Conservation (phyloP, 1,140 invertebrate genomes). For the Anastrepha obliqua region DNA sequence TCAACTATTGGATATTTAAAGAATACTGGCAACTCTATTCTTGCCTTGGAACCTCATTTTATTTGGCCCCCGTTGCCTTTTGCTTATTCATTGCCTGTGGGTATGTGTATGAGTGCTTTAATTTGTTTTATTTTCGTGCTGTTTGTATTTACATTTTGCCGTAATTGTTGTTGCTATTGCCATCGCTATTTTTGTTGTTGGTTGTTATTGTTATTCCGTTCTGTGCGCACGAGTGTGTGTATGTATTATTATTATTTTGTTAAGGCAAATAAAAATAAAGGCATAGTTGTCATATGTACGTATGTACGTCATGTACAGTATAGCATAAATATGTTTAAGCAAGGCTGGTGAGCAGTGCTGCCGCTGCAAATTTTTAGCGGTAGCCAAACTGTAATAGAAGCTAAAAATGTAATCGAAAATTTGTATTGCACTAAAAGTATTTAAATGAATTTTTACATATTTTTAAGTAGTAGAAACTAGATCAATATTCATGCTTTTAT, state of each 20-base stretch:
- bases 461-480: too few relatives aligned
- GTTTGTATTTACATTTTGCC: neutral
- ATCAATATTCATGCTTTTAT: too few relatives aligned
- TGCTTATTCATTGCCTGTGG: neutral
- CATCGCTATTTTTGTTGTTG: constrained; percentile 9
- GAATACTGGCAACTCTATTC: neutral
- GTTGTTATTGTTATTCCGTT: neutral
- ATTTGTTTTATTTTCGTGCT: neutral
- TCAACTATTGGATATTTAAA: too few relatives aligned
- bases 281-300: too few relatives aligned
- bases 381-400: too few relatives aligned
- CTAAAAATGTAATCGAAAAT: too few relatives aligned
- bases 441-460: too few relatives aligned
- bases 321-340: too few relatives aligned
- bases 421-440: too few relatives aligned
- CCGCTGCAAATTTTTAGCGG: too few relatives aligned
- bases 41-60: constrained; percentile 38
- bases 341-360: too few relatives aligned
- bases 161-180: constrained; percentile 24
- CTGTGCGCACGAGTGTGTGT: neutral
- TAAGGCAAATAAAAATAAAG: constrained; percentile 66
- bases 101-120: neutral
- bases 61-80: neutral
- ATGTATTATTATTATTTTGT: constrained; percentile 67
- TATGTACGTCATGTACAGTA: too few relatives aligned